These are phyloP conservation scores for Pogonophryne albipinna DNA, from an alignment of 2,797 vertebrate genomes.

Conservation along the genomic window DNA sequence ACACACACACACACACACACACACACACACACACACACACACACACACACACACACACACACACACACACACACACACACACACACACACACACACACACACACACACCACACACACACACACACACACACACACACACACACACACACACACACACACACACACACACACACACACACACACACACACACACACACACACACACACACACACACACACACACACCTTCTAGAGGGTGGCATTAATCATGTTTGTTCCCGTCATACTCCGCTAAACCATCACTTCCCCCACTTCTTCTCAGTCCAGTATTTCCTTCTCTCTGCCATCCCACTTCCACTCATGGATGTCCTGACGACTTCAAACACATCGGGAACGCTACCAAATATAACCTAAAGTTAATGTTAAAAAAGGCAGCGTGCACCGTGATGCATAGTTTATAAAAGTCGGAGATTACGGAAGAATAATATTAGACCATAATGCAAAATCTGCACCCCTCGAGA, in stretches of 20 bases:
- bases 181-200: too few species aligned
- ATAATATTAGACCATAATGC: not conserved
- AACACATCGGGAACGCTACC: conserved; percentile 22
- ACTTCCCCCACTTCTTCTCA: too few species aligned
- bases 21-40: not conserved
- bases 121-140: too few species aligned
- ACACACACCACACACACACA: not conserved
- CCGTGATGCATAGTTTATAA: not conserved
- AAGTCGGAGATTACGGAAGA: not conserved
- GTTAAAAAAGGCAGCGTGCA: not conserved
- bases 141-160: too few species aligned
- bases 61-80: not conserved
- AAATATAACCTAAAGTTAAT: not conserved
- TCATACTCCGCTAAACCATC: conserved; percentile 47
- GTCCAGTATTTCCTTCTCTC: conserved; percentile 21
- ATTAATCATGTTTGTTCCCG: conserved; percentile 74
- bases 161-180: too few species aligned
- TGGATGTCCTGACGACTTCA: conserved; percentile 29
- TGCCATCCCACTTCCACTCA: conserved; percentile 43
- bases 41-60: too few species aligned
- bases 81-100: conserved; percentile 15
- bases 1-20: not conserved
- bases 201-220: not conserved
- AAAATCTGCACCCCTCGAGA: not conserved
- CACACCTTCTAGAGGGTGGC: conserved; percentile 53